Conservation (phyloP, 2,888 invertebrate species). For the Platypus cylindrus region DNA sequence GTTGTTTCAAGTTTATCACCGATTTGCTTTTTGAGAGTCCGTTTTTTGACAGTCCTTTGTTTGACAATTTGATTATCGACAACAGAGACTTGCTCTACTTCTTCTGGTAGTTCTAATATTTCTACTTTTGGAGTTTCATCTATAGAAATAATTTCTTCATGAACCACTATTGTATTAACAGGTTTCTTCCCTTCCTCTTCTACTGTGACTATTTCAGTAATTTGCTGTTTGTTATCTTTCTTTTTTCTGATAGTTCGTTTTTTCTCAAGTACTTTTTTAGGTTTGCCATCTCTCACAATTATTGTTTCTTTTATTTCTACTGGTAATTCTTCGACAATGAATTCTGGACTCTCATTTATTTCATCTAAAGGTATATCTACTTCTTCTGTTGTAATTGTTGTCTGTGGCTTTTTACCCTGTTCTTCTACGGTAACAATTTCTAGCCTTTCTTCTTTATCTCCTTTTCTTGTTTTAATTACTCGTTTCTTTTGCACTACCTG, state of each 20-base stretch:
- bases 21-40: constrained; percentile 19
- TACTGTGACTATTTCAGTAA: constrained; percentile 20
- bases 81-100: constrained; percentile 23
- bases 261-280: constrained; percentile 25
- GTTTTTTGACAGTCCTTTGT: constrained; percentile 25
- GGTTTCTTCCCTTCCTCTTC: constrained; percentile 34
- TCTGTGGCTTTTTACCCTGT: constrained; percentile 14
- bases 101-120: constrained; percentile 20
- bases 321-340: constrained; percentile 9
- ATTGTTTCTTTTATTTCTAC: constrained; percentile 21
- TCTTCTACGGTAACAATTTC: constrained; percentile 29
- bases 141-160: constrained; percentile 12
- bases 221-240: constrained; percentile 31
- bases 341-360: constrained; percentile 13
- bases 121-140: constrained; percentile 6
- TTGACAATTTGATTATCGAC: constrained; percentile 27
- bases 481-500: constrained; percentile 29
- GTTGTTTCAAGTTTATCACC: constrained; percentile 29
- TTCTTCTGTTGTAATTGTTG: constrained; percentile 17
- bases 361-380: constrained; percentile 23
- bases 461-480: constrained; percentile 32
- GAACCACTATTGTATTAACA: constrained; percentile 15
- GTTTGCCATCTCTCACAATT: constrained; percentile 17
- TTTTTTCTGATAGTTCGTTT: constrained; percentile 33
- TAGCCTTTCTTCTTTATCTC: constrained; percentile 31